A percentile compares a stretch with the other conserved stretches of the same genome.
Evolutionary conservation across 1,140 invertebrate genomes (phyloP).

Genomic region (Chrysopa pallens): DNA sequence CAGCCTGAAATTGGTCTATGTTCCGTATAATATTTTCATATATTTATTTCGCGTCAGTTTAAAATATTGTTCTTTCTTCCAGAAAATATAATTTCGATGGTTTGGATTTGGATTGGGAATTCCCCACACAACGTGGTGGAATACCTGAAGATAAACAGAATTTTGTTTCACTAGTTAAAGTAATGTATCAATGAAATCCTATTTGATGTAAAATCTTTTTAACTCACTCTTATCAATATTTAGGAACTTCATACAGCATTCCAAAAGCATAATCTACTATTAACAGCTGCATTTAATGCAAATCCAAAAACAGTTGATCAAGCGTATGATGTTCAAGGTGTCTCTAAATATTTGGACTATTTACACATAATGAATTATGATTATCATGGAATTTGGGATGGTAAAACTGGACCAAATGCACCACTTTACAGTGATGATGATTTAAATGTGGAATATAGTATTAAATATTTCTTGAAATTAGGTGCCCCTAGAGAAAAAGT

Average conservation of each 20-base stretch:
- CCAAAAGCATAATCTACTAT: constrained; percentile 32
- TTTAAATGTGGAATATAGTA: constrained; percentile 52
- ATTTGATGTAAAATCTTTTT: constrained; percentile 1
- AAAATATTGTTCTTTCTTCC: background rate
- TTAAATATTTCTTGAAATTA: constrained; percentile 50
- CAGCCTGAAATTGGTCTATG: too few relatives aligned
- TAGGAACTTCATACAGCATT: constrained; percentile 45
- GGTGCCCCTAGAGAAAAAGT: constrained; percentile 58
- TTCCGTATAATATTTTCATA: too few relatives aligned
- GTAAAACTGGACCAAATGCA: constrained; percentile 52
- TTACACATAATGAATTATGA: constrained; percentile 84
- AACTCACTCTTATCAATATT: background rate
- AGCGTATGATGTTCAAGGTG: constrained; percentile 54
- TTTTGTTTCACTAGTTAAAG: constrained; percentile 54
- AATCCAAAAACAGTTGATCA: constrained; percentile 46
- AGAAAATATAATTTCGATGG: constrained; percentile 65
- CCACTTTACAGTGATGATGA: constrained; percentile 30
- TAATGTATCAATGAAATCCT: constrained; percentile 18
- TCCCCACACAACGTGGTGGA: constrained; percentile 56
- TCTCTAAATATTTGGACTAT: constrained; percentile 58
- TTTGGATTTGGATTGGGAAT: constrained; percentile 73
- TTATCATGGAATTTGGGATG: constrained; percentile 74
- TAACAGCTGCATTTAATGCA: constrained; percentile 61
- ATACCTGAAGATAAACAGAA: constrained; percentile 53
- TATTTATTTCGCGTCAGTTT: too few relatives aligned